Evolutionary conservation across 2,113 vertebrate genomes (phyloP).

Genomic region (Ondatra zibethicus): DNA sequence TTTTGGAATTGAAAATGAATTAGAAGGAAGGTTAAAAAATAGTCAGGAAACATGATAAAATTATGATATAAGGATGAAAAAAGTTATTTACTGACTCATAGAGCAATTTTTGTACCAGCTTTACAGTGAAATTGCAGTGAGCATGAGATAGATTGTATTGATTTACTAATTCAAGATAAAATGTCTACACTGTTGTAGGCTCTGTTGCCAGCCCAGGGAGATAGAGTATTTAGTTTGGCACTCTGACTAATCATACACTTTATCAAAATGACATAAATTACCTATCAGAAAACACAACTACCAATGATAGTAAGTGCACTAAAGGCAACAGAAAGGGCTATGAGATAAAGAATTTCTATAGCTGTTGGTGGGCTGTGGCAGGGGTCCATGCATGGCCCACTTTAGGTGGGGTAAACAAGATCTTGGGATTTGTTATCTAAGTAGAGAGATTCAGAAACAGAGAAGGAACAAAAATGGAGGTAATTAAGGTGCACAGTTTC

Average conservation of each 20-base stretch:
- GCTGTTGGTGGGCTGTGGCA: not conserved
- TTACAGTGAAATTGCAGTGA: not conserved
- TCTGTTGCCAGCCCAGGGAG: not conserved
- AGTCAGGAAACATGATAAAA: slow-evolving; percentile 36
- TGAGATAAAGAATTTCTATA: not conserved
- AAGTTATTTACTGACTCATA: not conserved
- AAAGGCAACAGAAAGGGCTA: not conserved
- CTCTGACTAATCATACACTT: not conserved
- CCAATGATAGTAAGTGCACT: not conserved
- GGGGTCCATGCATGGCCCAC: too few species aligned
- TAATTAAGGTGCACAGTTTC: not conserved
- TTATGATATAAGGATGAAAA: not conserved
- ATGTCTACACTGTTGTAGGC: not conserved
- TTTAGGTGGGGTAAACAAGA: not conserved
- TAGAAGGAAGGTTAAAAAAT: not conserved
- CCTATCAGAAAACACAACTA: not conserved
- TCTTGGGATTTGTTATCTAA: not conserved
- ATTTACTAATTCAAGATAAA: not conserved
- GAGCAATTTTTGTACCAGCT: not conserved
- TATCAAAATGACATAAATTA: not conserved
- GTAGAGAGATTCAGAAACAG: not conserved
- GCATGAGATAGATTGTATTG: not conserved
- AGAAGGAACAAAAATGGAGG: not conserved
- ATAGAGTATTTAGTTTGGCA: not conserved
- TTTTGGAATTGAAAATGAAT: not conserved